Evolutionary conservation across 2,797 vertebrate genomes (phyloP).

Genomic region (Notolabrus celidotus): DNA sequence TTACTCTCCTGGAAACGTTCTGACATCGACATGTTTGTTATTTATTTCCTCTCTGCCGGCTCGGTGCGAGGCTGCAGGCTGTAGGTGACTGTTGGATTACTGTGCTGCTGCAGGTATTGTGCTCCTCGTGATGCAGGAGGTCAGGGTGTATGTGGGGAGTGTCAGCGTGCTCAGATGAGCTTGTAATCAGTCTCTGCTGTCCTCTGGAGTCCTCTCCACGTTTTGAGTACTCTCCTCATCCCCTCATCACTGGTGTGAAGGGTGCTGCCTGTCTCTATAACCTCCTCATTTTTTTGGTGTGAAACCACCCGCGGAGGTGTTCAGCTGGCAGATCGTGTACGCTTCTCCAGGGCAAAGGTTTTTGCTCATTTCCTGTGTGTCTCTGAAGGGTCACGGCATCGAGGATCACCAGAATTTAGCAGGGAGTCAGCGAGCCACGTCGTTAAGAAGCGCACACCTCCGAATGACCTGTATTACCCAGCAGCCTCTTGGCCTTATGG

Average conservation of each 20-base stretch:
- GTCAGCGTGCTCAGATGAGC: conserved; percentile 37
- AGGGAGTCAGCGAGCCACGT: conserved; percentile 14
- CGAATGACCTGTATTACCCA: conserved; percentile 43
- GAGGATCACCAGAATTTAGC: conserved; percentile 29
- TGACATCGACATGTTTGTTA: no score
- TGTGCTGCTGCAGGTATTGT: conserved; percentile 14
- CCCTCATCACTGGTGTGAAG: conserved; percentile 51
- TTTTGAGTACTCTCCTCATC: conserved; percentile 30
- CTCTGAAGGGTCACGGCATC: conserved; percentile 22
- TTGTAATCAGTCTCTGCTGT: conserved; percentile 56
- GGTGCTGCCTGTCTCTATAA: conserved; percentile 35
- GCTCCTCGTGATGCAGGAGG: conserved; percentile 22
- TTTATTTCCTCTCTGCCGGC: not conserved
- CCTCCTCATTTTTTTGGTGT: conserved; percentile 27
- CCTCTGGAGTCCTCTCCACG: conserved; percentile 37
- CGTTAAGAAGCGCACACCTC: conserved; percentile 17
- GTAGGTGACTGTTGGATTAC: conserved; percentile 59
- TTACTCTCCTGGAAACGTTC: no score
- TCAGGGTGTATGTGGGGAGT: conserved; percentile 6
- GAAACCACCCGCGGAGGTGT: conserved; percentile 26
- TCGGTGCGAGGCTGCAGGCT: conserved; percentile 35
- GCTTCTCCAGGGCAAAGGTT: conserved; percentile 36
- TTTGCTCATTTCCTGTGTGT: conserved; percentile 59
- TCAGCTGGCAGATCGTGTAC: conserved; percentile 8
- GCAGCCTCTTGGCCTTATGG: conserved; percentile 25